Base-by-base conservation (phyloP, 35 echinoderm and acorn worm species). In the Strongylocentrotus purpuratus region DNA sequence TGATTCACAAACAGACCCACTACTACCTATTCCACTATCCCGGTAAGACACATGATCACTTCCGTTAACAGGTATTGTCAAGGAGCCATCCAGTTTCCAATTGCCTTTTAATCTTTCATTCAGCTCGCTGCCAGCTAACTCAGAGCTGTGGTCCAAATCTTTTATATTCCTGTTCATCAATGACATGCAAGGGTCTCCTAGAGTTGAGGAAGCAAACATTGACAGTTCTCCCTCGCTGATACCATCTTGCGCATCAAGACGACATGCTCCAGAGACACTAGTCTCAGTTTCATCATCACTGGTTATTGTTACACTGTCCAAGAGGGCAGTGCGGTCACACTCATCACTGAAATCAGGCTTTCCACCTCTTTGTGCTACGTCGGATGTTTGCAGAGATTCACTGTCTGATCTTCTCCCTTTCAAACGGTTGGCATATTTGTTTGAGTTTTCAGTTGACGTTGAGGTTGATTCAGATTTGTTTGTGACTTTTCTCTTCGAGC, bases 21-120 rank as follows among this genome's bases (percentile, higher is more conserved):
- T 45, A 93, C 48, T 46, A 2, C 45, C 91, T 93, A 93, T 93
- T 50, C 48, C 91, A 31, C 48, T 93, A 58, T 93, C 91, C 32
- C 48, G 91, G 48, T 45, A 93, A 47, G 91, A 93, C 48, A 93
- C 32, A 50, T n/a, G 91, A 18, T 93, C 48, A 58, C 46, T 9
- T 46, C 13, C 41, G 12, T 25, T 33, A 20, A 78, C 65, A 78
- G 5, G 20, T 78, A 78, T 28, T 78, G 65, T 22, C 65, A n/a
- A 78, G 65, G 65, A 28, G 22, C 28, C 65, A 78, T 78, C 28
- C 65, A 78, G 8, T 28, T 78, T 22, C 20, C 7, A 7, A 78
- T 78, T 78, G 65, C n/a, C 65, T 78, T 78, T 78, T 78, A 78
- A 78, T n/a, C 65, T 78, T 78, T 78, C 65, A 78, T 78, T 78